A percentile compares a stretch with the other conserved stretches of the same genome.
phyloP scores from a whole-genome alignment of 2,888 invertebrate species.

The Crossocerus cetratus region DNA sequence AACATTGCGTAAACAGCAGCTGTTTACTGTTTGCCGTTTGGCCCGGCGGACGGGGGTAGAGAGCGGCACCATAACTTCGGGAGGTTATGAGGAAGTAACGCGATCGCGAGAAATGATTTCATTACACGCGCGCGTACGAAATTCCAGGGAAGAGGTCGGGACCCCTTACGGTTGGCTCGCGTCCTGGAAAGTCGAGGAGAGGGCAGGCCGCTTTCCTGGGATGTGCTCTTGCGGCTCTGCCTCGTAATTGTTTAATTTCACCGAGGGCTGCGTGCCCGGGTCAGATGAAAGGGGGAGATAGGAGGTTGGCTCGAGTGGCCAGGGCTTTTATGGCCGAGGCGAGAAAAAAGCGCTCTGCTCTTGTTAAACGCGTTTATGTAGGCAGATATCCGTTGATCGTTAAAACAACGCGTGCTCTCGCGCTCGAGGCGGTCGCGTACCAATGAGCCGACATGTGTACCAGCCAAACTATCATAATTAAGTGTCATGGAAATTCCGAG shows the following conservation, averaged over 20 bases:
- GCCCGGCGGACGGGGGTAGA: too few species aligned
- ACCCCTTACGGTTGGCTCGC: constrained; percentile 9
- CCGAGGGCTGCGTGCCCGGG: constrained; percentile 45
- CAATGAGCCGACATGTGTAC: constrained; percentile 46
- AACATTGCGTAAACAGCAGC: too few species aligned
- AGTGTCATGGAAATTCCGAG: constrained; percentile 42
- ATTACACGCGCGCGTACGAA: constrained; percentile 18
- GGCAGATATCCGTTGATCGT: constrained; percentile 49
- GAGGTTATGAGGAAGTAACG: neutral
- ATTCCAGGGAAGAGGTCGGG: constrained; percentile 5
- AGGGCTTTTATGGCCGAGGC: constrained; percentile 36
- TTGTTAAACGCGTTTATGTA: constrained; percentile 44
- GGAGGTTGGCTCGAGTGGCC: constrained; percentile 23
- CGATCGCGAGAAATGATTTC: constrained; percentile 10
- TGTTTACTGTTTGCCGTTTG: too few species aligned
- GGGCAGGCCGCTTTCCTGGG: constrained; percentile 51
- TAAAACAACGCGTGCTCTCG: constrained; percentile 44
- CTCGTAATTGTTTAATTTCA: constrained; percentile 67
- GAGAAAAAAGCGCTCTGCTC: constrained; percentile 20
- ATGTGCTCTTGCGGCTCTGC: constrained; percentile 51
- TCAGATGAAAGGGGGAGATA: constrained; percentile 63
- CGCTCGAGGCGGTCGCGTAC: constrained; percentile 45
- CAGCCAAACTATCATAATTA: constrained; percentile 31
- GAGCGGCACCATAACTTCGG: too few species aligned
- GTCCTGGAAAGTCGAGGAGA: constrained; percentile 18